Conservation (phyloP, 2,797 vertebrate species). For the Dendrocincla fuliginosa region DNA sequence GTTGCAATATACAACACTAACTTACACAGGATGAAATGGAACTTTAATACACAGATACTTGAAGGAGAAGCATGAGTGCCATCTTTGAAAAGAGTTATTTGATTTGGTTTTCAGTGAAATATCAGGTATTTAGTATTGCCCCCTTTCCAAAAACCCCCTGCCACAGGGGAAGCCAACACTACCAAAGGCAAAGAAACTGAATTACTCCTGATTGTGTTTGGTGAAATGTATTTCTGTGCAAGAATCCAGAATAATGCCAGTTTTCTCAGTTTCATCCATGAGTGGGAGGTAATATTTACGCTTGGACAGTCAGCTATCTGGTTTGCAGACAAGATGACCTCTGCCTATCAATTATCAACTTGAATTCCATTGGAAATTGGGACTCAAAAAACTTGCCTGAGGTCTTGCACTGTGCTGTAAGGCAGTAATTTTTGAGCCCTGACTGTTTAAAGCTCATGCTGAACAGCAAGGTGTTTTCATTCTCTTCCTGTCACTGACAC, state of each 20-base stretch:
- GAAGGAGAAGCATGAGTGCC: not conserved
- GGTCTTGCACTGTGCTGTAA: not conserved
- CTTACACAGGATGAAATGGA: not conserved
- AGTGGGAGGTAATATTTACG: not conserved
- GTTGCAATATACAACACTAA: not conserved
- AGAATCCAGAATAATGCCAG: not conserved
- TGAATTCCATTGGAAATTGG: not conserved
- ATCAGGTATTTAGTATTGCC: not conserved
- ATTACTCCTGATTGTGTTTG: not conserved
- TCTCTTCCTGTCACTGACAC: not conserved
- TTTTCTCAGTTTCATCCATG: not conserved
- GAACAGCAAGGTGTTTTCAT: not conserved
- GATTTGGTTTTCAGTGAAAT: not conserved
- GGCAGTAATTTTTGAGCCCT: not conserved
- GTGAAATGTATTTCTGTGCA: not conserved
- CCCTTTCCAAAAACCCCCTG: not conserved
- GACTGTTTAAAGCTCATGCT: not conserved
- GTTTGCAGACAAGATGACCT: not conserved
- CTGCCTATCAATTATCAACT: not conserved
- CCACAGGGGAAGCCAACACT: not conserved
- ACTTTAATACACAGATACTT: not conserved
- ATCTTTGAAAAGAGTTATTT: not conserved
- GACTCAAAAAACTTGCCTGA: not conserved
- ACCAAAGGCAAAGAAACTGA: not conserved
- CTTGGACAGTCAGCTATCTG: not conserved